Evolutionary conservation across 2,888 invertebrate genomes (phyloP), one percentile per base, ranked within the genome.

Genomic region (Melanargia galathea): DNA sequence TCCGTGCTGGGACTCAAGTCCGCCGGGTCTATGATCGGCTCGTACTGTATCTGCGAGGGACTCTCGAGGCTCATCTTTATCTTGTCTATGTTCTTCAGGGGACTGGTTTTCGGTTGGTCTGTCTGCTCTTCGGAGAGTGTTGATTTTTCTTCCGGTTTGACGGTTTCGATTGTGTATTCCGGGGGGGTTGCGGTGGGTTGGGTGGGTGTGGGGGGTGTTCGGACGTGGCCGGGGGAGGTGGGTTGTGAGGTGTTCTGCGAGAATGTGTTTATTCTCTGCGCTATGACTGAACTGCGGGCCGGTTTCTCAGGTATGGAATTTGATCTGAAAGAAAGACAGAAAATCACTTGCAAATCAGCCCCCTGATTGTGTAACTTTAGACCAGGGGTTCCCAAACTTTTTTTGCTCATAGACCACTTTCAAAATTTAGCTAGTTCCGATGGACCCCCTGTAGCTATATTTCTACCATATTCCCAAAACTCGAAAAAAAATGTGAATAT

Each of bases 251-350:
- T 80, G 24, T 73, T 74, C 60, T 80, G 84, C 2, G 85, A 83
- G 80, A 93, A 92, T 7, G 92, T 91, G 81, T 93, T 93, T 65
- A 93, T 93, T 43, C 93, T 91, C 75, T 94, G 94, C 13, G 94
- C 93, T 75, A 94, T 92, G 8, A 93, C 92, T 0, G 95, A 95
- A 78, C 93, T 93, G 49, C 95, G 92, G 30, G 93, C 91, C 5
- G 95, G 95, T 69, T 95, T 95, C 58, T 94, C 94, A 55, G 95
- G 95, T 60, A 92, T 74, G 26, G 86, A 79, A 64, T 83, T 83
- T 6, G 85, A 78, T 71, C 89, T 89, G 77, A 63, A 73, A 38
- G 18, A 8, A n/a, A n/a, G n/a, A n/a, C n/a, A n/a, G n/a, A n/a
- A n/a, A 43, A 45, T 55, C 16, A 43, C 40, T 8, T 16, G 18